phyloP scores from a whole-genome alignment of 1,140 invertebrate species.

The Dreissena polymorpha region DNA sequence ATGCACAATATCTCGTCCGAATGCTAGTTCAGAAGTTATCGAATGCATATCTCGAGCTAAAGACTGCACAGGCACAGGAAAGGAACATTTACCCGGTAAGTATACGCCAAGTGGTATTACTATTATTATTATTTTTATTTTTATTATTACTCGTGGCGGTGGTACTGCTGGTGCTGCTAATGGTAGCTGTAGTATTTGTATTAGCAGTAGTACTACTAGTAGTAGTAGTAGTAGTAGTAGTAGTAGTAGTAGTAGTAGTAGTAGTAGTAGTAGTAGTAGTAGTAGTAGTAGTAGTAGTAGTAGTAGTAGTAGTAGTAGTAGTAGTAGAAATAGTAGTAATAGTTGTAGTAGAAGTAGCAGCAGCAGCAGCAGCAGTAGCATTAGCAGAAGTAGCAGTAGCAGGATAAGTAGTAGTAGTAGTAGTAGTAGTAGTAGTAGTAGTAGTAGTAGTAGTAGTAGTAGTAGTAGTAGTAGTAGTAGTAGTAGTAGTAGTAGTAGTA shows the following conservation, averaged over 20 bases:
- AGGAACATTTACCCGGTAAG: no score
- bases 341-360: neutral
- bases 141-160: no score
- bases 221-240: neutral
- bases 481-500: no score
- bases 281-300: neutral
- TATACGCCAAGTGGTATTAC: no score
- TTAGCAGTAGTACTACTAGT: neutral
- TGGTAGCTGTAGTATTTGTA: neutral
- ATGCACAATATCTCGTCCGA: no score
- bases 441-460: no score
- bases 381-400: neutral
- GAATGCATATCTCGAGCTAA: no score
- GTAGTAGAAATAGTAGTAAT: neutral
- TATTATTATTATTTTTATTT: no score
- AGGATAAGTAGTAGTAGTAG: neutral
- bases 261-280: neutral
- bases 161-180: neutral
- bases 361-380: neutral
- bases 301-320: neutral
- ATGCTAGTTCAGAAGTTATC: no score
- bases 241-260: neutral
- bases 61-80: no score
- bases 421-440: no score
- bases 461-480: no score